Percentiles rank a stretch among this genome's conserved stretches.
phyloP scores from a whole-genome alignment of 2,797 vertebrate genomes.

The Myoxocephalus aenaeus region DNA sequence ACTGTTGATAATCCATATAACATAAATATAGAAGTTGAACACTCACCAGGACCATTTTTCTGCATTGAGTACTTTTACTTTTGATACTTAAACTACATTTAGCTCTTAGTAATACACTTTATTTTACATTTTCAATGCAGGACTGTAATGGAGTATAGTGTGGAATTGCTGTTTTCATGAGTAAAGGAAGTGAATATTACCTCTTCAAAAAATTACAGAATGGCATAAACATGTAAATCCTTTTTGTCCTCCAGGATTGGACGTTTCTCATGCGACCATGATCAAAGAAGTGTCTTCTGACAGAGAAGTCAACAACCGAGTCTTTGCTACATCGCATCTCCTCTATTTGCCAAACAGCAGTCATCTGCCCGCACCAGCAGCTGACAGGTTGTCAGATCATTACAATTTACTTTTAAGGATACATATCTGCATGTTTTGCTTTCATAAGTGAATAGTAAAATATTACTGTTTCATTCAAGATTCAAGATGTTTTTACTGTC shows the following conservation, averaged over 20 bases:
- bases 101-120: no score
- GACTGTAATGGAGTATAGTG: background rate
- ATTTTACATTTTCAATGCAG: background rate
- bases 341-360: constrained; percentile 68
- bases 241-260: constrained; percentile 36
- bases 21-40: background rate
- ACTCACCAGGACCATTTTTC: background rate
- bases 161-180: background rate
- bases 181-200: background rate
- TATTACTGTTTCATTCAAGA: background rate
- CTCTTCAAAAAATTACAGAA: background rate
- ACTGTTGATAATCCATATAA: background rate
- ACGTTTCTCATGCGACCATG: constrained; percentile 49
- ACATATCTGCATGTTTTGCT: background rate
- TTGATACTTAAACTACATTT: no score
- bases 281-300: constrained; percentile 61
- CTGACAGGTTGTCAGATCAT: constrained; percentile 51
- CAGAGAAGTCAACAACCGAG: constrained; percentile 42
- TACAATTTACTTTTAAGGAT: background rate
- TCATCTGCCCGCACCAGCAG: constrained; percentile 39
- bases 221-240: background rate
- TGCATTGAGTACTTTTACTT: background rate
- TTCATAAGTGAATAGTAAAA: background rate
- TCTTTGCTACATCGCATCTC: constrained; percentile 32
- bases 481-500: no score